Evolutionary conservation across 2,113 vertebrate species (phyloP).

Genomic region (Nettapus auritus): DNA sequence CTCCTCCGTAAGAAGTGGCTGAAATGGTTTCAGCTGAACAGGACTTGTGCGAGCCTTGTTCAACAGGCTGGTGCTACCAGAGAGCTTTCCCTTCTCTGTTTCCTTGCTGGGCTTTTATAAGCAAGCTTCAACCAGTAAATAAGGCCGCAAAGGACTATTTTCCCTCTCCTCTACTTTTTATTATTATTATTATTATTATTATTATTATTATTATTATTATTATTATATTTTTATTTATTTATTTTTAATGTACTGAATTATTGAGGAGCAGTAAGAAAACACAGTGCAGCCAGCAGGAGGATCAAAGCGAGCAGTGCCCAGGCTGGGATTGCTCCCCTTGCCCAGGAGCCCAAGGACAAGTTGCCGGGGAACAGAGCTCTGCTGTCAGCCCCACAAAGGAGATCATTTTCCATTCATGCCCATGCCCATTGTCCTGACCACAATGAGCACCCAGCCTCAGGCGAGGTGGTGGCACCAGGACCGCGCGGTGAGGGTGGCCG

Average conservation of each 20-base stretch:
- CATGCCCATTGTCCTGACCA: background rate
- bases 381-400: constrained; percentile 64
- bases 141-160: background rate
- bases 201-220: too few relatives aligned
- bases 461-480: background rate
- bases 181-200: too few relatives aligned
- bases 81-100: background rate
- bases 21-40: background rate
- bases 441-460: background rate
- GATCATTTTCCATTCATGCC: constrained; percentile 64
- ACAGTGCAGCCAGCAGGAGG: background rate
- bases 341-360: constrained; percentile 28
- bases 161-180: background rate
- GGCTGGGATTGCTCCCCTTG: background rate
- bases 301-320: constrained; percentile 37
- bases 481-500: background rate
- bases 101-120: background rate
- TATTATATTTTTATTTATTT: background rate
- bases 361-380: constrained; percentile 20
- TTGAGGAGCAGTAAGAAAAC: background rate
- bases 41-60: accelerated
- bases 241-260: background rate
- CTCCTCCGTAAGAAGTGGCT: background rate
- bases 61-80: accelerated
- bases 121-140: background rate